phyloP scores from a whole-genome alignment of 1,140 invertebrate species.

The Holcopasites calliopsidis region DNA sequence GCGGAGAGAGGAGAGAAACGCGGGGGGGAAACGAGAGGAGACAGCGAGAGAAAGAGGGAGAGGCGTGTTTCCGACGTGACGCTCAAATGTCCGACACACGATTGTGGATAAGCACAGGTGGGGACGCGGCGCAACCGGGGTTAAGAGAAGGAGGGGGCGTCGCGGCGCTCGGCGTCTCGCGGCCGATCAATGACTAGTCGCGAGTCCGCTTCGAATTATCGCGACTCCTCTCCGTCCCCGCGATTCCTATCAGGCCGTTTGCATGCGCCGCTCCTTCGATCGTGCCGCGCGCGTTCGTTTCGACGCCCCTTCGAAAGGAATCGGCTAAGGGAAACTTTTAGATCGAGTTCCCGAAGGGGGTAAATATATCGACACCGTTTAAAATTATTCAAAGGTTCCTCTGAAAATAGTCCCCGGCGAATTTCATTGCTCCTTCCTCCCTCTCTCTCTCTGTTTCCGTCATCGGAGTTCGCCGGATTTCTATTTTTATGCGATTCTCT shows the following conservation, averaged over 20 bases:
- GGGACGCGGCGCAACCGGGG: constrained; percentile 38
- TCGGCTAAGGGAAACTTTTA: neutral
- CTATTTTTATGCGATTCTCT: constrained; percentile 21
- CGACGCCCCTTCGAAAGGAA: too few species aligned
- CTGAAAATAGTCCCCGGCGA: neutral
- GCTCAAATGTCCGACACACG: constrained; percentile 65
- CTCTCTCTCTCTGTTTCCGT: neutral
- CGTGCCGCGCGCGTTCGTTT: too few species aligned
- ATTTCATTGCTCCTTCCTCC: neutral
- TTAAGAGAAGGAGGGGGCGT: constrained; percentile 57
- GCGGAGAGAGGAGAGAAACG: neutral
- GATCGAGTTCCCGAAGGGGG: neutral
- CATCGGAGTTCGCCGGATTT: neutral
- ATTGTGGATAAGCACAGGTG: constrained; percentile 55
- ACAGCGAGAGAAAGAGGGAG: constrained; percentile 18
- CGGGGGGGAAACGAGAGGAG: neutral
- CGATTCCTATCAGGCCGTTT: neutral
- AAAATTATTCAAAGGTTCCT: constrained; percentile 5
- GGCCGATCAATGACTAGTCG: constrained; percentile 68
- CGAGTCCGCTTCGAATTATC: constrained; percentile 57
- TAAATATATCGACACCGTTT: neutral
- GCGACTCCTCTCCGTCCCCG: neutral
- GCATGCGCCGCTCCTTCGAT: too few species aligned
- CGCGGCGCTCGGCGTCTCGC: constrained; percentile 66
- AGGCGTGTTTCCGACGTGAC: constrained; percentile 68